Base-by-base conservation (phyloP, 2,113 vertebrate species). In the Furnarius figulus region DNA sequence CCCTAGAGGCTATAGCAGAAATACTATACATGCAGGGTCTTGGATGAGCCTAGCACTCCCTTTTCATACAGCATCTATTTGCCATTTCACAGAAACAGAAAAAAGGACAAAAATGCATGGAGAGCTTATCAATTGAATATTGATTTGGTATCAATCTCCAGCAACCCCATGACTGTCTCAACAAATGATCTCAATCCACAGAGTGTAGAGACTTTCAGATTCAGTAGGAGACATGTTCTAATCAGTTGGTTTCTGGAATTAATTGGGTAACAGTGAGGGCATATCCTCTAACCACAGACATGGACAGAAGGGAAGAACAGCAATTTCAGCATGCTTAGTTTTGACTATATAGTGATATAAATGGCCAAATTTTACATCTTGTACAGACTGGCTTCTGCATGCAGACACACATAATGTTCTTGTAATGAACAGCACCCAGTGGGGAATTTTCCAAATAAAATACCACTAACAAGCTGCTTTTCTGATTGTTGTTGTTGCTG, bases 381-480 rank as follows among this genome's bases (percentile, higher is more conserved):
- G 1, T 87, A 77, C 55, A 95, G 67, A 67, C 23, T 28, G 31
- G 72, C 58, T 90, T 77, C 90, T 87, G 87, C 88, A 71, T 39
- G 31, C 30, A 85, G 76, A 78, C 79, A 94, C 55, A 83, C 18
- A 59, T 63, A 74, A 88, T 42, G 37, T 63, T 90, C 53, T 86
- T 89, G 77, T 50, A 85, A 87, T 49, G 42, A 92, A 92, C 74
- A 91, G 49, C 27, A 81, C 39, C 53, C 82, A 90, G 8, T 33
- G n/a, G 86, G 90, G 70, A 66, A 71, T 79, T 90, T 93, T 87
- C 76, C 70, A 95, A 92, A 68, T 44, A 73, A 94, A 96, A 68
- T 44, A 89, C 75, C 58, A 56, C 70, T 91, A 94, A 81, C 52
- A 87, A 89, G 75, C 67, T 94, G 82, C 44, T 85, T 93, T 84